Evolutionary conservation across 2,113 vertebrate species (phyloP), one percentile per base, ranked within the genome.

Genomic region (Xiphophorus hellerii): DNA sequence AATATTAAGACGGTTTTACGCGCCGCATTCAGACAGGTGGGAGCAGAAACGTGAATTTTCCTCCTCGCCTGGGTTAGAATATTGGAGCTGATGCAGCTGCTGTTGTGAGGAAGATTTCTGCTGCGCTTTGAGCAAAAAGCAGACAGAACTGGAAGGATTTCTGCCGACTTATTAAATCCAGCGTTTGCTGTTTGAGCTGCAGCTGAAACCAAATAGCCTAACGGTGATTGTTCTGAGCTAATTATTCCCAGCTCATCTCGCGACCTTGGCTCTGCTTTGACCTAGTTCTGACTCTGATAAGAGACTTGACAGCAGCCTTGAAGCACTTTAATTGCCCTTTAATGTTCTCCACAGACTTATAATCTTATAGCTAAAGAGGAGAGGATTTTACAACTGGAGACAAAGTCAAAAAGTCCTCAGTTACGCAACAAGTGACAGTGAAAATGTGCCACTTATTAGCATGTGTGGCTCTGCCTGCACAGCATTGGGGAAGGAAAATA

Each of bases 271-370:
- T 69, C 66, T 75, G 62, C 28, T n/a, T 74, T 79, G 44, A 82
- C 75, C 83, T 44, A 81, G 27, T 44, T 70, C 12, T 25, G 22
- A 69, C 44, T 44, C 66, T 68, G 88, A 88, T 90, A 86, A 85
- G 75, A 80, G 11, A 22, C 31, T 60, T 27, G 27, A 87, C 80
- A 66, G n/a, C 65, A 13, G 31, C 48, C 66, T 81, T 31, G 74
- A 88, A 84, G 90, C 88, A 15, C 7, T 81, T 66, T 54, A 83
- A 25, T 54, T 17, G 62, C 63, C 74, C 66, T 86, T 78, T 48
- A 48, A 66, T 64, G 60, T 20, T 25, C 17, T 37, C 0, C 31
- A 25, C 31, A 42, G 7, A 27, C 1, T 9, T 28, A 61, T 69
- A 13, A 30, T 67, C 67, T 44, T 17, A n/a, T 30, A 5, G 60